Evolutionary conservation across 2,797 vertebrate species (phyloP), one percentile per base, ranked within the genome.

Genomic region (Dipus sagitta): DNA sequence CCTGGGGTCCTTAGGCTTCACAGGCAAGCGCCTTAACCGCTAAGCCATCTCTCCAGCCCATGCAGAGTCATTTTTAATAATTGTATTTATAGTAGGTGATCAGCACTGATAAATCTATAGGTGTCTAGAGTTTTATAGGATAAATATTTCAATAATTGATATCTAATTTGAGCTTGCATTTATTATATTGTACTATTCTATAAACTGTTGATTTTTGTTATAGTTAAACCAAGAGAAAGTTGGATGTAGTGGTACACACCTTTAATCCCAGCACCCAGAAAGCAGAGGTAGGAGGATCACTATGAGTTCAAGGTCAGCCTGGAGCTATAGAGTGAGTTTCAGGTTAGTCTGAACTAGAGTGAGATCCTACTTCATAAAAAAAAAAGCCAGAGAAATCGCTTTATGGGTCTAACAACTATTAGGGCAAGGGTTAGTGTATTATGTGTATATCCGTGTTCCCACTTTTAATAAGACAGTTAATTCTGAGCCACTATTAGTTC

Each of bases 111-210:
- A 58, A 58, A 58, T 14, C 54, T 58, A 58, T 58, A 17, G 13
- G 24, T 87, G 13, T 58, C 47, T 77, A 38, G 11, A 4, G 24
- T 75, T 92, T 77, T 91, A 14, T 81, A 86, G 38, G 68, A 30
- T 70, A 3, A 10, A 23, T 70, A 18, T 86, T 72, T 96, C 78
- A 80, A 68, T 81, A 79, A 91, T 86, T 88, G 38, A 77, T 80
- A 81, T 17, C 52, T 68, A 88, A 64, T 86, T 77, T 72, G 32
- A 93, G 76, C 52, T 94, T 84, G 9, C 10, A 32, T 75, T 13
- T 83, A 84, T 93, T 88, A 60, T 74, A 60, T 67, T 28, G 34
- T 70, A 26, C 32, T 89, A 2, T 14, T 42, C 47, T 77, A 26
- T 62, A 85, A 67, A 74, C 24, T 47, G 58, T 72, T 94, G 30